These are phyloP conservation scores for Cyrtonyx montezumae DNA, from an alignment of 2,113 vertebrate species.

Conservation along the genomic window DNA sequence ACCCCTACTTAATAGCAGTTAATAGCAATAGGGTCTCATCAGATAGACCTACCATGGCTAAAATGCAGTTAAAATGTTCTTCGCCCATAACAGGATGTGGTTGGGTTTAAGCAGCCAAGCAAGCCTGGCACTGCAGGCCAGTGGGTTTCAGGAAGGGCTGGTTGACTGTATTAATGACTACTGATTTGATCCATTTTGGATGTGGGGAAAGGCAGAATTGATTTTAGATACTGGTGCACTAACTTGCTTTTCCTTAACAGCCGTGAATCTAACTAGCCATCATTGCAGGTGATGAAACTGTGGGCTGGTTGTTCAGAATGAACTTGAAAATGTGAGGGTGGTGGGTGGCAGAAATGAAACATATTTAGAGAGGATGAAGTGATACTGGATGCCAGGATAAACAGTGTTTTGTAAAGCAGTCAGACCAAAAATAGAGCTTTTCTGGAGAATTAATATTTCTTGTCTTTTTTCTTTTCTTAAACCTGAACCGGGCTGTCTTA, in stretches of 20 bases:
- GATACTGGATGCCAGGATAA: neutral
- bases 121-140: neutral
- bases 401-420: neutral
- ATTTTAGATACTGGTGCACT: neutral
- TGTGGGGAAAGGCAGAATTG: neutral
- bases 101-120: neutral
- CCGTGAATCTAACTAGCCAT: neutral
- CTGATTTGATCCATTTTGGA: neutral
- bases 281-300: neutral
- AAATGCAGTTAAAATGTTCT: neutral
- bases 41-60: neutral
- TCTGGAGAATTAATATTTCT: constrained; percentile 52
- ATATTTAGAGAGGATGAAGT: neutral
- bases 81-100: neutral
- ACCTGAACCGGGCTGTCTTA: constrained; percentile 47
- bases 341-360: neutral
- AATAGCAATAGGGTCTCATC: too few relatives aligned
- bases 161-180: neutral
- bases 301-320: neutral
- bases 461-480: constrained; percentile 59
- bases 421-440: neutral
- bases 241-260: neutral
- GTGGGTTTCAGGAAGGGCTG: rapidly evolving
- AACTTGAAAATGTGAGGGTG: neutral
- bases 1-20: neutral